Conservation (phyloP, 1,140 invertebrate genomes). For the Aricia agestis region DNA sequence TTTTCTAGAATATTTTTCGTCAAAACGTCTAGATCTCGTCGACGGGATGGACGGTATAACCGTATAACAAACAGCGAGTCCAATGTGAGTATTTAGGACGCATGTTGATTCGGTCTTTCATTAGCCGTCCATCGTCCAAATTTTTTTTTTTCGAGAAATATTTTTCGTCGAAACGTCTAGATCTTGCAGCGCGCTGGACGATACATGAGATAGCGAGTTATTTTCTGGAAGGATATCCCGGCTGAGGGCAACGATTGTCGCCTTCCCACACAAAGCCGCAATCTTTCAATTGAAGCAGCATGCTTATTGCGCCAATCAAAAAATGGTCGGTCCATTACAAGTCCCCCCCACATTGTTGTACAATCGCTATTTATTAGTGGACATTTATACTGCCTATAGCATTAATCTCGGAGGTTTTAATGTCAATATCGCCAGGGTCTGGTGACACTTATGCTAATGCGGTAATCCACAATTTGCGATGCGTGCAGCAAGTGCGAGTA, state of each 20-base stretch:
- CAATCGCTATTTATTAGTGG: constrained; percentile 22
- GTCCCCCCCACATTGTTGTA: constrained; percentile 23
- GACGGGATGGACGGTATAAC: too few species aligned
- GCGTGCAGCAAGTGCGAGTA: neutral
- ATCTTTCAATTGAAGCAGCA: constrained; percentile 70
- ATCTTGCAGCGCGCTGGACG: neutral
- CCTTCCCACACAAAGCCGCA: constrained; percentile 64
- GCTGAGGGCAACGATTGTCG: constrained; percentile 62
- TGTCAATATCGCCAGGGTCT: neutral
- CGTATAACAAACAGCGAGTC: too few species aligned
- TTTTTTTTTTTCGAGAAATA: too few species aligned
- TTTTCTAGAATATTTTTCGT: too few species aligned
- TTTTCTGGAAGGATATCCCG: constrained; percentile 74
- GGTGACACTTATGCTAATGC: neutral
- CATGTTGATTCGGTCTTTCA: too few species aligned
- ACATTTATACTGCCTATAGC: constrained; percentile 16
- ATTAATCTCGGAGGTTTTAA: constrained; percentile 11
- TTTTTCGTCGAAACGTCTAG: neutral
- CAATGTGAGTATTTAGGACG: too few species aligned
- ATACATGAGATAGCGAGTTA: constrained; percentile 42
- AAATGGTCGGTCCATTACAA: constrained; percentile 51
- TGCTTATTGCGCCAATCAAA: constrained; percentile 70
- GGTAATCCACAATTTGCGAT: neutral
- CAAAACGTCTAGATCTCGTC: too few species aligned
- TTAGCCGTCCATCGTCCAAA: too few species aligned